Conservation (phyloP, 2,797 vertebrate species). For the Artibeus jamaicensis region DNA sequence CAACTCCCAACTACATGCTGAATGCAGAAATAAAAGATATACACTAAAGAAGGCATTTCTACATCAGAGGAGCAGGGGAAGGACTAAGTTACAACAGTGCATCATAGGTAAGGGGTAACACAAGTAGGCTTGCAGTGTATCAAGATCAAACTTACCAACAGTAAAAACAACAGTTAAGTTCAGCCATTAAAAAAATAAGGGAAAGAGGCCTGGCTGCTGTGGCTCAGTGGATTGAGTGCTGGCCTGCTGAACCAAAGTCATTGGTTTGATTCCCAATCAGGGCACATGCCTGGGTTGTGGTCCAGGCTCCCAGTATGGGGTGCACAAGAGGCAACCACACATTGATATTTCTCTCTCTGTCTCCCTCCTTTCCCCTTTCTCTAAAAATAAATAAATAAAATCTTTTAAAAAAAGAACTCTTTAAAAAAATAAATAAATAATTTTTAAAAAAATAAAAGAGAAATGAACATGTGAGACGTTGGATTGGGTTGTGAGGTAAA, state of each 20-base stretch:
- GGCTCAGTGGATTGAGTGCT: too few relatives aligned
- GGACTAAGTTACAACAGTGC: neutral
- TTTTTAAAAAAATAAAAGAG: neutral
- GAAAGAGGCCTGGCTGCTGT: neutral
- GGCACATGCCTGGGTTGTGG: too few relatives aligned
- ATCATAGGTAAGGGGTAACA: neutral
- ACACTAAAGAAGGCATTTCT: neutral
- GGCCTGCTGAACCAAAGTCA: too few relatives aligned
- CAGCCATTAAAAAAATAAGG: neutral
- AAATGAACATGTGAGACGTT: neutral
- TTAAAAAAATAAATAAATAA: too few relatives aligned
- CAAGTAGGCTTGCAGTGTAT: neutral
- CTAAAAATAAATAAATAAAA: too few relatives aligned
- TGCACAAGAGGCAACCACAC: too few relatives aligned
- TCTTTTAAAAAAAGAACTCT: too few relatives aligned
- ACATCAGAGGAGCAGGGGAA: neutral
- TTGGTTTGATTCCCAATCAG: too few relatives aligned
- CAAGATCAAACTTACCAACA: neutral
- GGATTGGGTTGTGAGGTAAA: neutral
- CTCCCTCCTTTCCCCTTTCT: too few relatives aligned
- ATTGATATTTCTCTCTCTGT: too few relatives aligned
- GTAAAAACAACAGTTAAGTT: neutral
- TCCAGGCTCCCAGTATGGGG: too few relatives aligned
- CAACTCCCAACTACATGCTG: conserved; percentile 22
- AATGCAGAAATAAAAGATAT: conserved; percentile 29